Evolutionary conservation across 2,113 vertebrate genomes (phyloP), one percentile per base, ranked within the genome.

Genomic region (Himantopus leucocephalus): DNA sequence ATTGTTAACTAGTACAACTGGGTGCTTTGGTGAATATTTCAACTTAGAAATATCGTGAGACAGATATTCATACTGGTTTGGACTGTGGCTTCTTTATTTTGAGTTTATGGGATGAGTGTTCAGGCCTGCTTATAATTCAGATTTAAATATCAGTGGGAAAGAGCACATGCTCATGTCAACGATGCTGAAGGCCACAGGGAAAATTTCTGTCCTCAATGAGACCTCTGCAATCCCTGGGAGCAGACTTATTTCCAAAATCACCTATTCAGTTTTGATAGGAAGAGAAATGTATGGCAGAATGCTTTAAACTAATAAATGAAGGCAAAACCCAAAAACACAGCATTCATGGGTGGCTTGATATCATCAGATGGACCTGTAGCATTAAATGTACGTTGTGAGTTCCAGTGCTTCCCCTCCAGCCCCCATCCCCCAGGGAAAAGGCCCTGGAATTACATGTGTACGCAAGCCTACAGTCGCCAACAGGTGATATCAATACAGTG

Each of bases 41-140:
- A 90, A 74, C 50, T 85, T 70, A 85, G 63, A 91, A 96, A 94
- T 88, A 96, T 41, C 0, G 11, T 82, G 62, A 92, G 80, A 94
- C 67, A 87, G 67, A 94, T 74, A 93, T 64, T 91, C 86, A 87
- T 85, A 56, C 63, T 79, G 56, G 10, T 84, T 58, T 55, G n/a
- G 89, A 95, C 92, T 95, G 30, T 91, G 50, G 50, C 18, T 95
- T 96, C 93, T 92, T 96, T 97, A 94, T 91, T 81, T 92, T 91
- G 58, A 94, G n/a, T 83, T 92, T 82, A 90, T 32, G 47, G 37
- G 55, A 58, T 3, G 2, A 88, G 12, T 58, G 41, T 70, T 80
- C 41, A 82, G 62, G 58, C 34, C 74, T 83, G 77, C 32, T 90
- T 93, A 20, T 62, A 94, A 90, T 90, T 90, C 87, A 88, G 59